Base-by-base conservation (phyloP, 2,113 vertebrate genomes). In the Vidua chalybeata region DNA sequence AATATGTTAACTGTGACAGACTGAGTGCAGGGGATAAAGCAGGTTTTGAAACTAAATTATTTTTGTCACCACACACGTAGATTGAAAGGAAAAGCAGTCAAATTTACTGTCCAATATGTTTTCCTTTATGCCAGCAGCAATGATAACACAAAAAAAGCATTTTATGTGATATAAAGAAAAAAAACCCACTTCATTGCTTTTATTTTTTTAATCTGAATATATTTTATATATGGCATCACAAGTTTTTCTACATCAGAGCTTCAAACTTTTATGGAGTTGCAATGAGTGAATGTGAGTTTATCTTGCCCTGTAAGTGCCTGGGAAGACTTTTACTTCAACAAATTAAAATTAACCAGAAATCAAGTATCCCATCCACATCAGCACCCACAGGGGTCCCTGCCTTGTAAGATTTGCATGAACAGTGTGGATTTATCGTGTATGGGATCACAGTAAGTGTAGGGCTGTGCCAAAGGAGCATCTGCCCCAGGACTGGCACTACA, bases 401-500 rank as follows among this genome's bases (percentile, higher is more conserved):
- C n/a, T 28, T 18, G 24, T 13, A 37, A 55, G 48, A 43, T 54
- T 9, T 72, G 15, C 41, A 48, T 5, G 15, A 55, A 15, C 30
- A 76, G 6, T 1, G 5, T 7, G 15, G 43, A 72, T 82, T 61
- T 62, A 4, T 41, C 13, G 27, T 5, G 6, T 27, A 3, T 5
- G 17, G 48, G 23, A 79, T 19, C 43, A 63, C 66, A 67, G 46
- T 0, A 30, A 31, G 16, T 2, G 13, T 1, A 22, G 35, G 35
- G 7, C 8, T 16, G 5, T 2, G 1, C 20, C 10, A 2, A 5
- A 0, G 0, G 11, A 68, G 18, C 55, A 52, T 7, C 63, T 81
- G 13, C 10, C 59, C 19, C 76, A 51, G 46, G 19, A 55, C 43
- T 24, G 26, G 48, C 61, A 67, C 56, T 17, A 13, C 69, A 15